phyloP scores from a whole-genome alignment of 2,797 vertebrate genomes.

The Enteromius viviparus region DNA sequence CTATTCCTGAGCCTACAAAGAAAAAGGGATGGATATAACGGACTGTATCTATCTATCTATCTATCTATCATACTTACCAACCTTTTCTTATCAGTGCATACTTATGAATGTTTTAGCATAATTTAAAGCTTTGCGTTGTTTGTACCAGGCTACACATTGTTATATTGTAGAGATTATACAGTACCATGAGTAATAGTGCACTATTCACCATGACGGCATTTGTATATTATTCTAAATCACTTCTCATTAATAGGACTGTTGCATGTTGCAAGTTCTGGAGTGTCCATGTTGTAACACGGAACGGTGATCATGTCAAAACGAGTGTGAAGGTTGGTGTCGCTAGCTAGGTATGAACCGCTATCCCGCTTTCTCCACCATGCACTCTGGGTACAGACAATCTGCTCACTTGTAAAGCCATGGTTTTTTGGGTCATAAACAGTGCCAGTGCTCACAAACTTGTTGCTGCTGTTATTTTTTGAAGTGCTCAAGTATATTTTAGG shows the following conservation, averaged over 20 bases:
- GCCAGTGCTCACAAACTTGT: constrained; percentile 74
- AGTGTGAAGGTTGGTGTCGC: constrained; percentile 33
- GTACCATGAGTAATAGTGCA: constrained; percentile 36
- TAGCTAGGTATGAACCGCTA: constrained; percentile 42
- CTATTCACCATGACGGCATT: constrained; percentile 16
- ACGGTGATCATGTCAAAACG: constrained; percentile 60
- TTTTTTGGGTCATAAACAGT: constrained; percentile 38
- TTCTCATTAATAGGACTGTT: constrained; percentile 63
- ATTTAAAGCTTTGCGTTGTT: constrained; percentile 47
- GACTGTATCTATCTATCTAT: constrained; percentile 5
- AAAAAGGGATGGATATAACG: constrained; percentile 34
- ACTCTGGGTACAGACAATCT: constrained; percentile 53
- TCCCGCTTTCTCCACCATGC: constrained; percentile 43
- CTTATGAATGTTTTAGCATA: constrained; percentile 41
- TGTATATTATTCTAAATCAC: constrained; percentile 47
- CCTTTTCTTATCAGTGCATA: constrained; percentile 39
- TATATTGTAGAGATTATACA: constrained; percentile 31
- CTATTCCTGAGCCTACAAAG: constrained; percentile 67
- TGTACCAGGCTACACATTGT: constrained; percentile 39
- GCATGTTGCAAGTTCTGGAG: constrained; percentile 57
- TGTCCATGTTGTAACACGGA: constrained; percentile 48
- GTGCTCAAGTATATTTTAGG: constrained; percentile 73
- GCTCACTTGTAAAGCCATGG: constrained; percentile 36
- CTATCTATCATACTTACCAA: constrained; percentile 24
- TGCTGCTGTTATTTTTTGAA: constrained; percentile 75